These are phyloP conservation scores for Poeciliopsis retropinna DNA, from an alignment of 2,113 vertebrate species.

Conservation along the genomic window DNA sequence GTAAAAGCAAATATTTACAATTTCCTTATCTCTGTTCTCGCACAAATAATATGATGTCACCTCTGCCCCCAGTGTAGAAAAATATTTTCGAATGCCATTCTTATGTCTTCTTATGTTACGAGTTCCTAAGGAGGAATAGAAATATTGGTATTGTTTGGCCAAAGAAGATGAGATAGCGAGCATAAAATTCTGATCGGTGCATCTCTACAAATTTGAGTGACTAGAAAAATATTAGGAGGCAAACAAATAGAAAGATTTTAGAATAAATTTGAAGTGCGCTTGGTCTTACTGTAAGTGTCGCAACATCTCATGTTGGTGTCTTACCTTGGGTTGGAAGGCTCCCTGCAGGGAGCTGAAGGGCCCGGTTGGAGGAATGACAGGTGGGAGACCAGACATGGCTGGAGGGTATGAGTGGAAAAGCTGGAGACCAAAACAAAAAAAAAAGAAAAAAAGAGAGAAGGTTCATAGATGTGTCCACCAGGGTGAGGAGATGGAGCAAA, in stretches of 20 bases:
- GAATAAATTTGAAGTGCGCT: no score
- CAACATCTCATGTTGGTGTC: background rate
- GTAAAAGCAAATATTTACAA: no score
- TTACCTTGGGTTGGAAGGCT: constrained; percentile 98
- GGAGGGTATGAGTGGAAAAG: constrained; percentile 97
- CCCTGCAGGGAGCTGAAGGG: constrained; percentile 96
- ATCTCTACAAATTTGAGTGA: no score
- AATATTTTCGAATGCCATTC: no score
- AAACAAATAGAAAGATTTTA: background rate
- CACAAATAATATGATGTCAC: no score
- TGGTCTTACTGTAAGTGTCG: no score
- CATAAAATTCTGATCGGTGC: background rate
- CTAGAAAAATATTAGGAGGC: background rate
- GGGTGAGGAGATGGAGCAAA: constrained; percentile 1
- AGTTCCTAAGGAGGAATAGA: no score
- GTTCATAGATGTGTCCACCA: background rate
- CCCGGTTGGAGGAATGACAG: constrained; percentile 95
- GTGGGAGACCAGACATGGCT: constrained; percentile 93
- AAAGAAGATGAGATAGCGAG: background rate
- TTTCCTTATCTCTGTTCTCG: no score
- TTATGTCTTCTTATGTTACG: no score
- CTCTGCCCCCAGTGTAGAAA: no score
- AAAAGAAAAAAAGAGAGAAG: constrained; percentile 7
- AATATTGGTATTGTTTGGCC: no score
- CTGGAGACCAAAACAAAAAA: constrained; percentile 77